A percentile compares a stretch with the other conserved stretches of the same genome.
phyloP scores from a whole-genome alignment of 1,140 invertebrate genomes.

The Drosophila azteca region DNA sequence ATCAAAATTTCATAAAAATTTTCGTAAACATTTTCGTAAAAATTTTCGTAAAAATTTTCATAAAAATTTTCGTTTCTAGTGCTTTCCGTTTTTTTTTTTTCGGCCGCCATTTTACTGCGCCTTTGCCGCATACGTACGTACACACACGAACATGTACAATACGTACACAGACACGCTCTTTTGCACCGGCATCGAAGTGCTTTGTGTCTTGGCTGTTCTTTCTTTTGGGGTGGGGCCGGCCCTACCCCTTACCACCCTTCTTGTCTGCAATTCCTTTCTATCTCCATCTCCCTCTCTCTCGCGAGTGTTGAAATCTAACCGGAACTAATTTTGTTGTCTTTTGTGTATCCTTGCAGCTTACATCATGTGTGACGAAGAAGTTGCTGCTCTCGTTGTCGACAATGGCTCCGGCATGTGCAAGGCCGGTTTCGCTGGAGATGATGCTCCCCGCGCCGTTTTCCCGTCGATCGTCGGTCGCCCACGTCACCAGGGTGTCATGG shows the following conservation, averaged over 20 bases:
- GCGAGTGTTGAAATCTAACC: background rate
- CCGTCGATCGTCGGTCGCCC: slow-evolving; percentile 94
- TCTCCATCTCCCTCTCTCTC: too few relatives aligned
- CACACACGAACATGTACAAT: background rate
- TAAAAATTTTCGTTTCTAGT: background rate
- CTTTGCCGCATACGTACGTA: slow-evolving; percentile 16
- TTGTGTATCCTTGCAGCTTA: slow-evolving; percentile 83
- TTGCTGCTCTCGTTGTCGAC: slow-evolving; percentile 94
- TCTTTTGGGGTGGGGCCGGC: slow-evolving; percentile 30
- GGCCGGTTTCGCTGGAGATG: slow-evolving; percentile 95
- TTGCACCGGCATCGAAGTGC: slow-evolving; percentile 51
- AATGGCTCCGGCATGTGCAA: slow-evolving; percentile 97
- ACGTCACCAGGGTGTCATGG: slow-evolving; percentile 95
- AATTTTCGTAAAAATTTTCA: background rate
- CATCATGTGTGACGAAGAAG: slow-evolving; percentile 95
- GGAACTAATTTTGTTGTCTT: slow-evolving; percentile 27
- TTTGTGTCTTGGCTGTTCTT: slow-evolving; percentile 35
- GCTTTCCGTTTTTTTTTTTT: background rate
- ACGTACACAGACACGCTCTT: background rate
- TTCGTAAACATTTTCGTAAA: background rate
- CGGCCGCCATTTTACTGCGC: slow-evolving; percentile 41
- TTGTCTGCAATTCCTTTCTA: background rate
- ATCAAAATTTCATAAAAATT: background rate
- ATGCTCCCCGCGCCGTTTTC: slow-evolving; percentile 94
- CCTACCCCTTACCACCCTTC: background rate